These are phyloP conservation scores for Amiota minor DNA, from an alignment of 2,888 invertebrate species.

Conservation along the genomic window DNA sequence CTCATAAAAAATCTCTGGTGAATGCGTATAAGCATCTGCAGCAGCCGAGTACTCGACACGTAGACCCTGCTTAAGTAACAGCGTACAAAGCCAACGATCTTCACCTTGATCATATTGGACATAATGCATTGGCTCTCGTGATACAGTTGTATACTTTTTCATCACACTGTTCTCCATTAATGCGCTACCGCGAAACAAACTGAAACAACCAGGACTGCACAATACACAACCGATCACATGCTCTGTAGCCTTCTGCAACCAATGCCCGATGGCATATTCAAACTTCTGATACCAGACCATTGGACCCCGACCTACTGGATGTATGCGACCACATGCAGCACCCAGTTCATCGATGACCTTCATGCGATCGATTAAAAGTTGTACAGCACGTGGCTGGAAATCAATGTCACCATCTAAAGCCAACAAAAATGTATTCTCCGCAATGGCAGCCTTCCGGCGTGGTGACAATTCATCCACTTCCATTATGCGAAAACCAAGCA, in stretches of 20 bases:
- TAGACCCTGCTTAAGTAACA: constrained; percentile 92
- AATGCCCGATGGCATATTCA: constrained; percentile 93
- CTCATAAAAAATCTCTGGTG: constrained; percentile 92
- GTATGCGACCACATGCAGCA: constrained; percentile 91
- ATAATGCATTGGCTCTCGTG: constrained; percentile 86
- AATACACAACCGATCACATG: constrained; percentile 92
- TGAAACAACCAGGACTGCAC: constrained; percentile 94
- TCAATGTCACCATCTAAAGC: constrained; percentile 93
- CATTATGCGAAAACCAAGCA: constrained; percentile 87
- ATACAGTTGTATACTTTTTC: constrained; percentile 87
- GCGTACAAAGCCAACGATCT: constrained; percentile 95
- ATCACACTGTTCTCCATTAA: constrained; percentile 93
- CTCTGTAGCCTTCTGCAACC: constrained; percentile 94
- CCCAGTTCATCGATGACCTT: constrained; percentile 86
- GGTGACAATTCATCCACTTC: constrained; percentile 75
- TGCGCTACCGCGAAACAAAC: constrained; percentile 89
- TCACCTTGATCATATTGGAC: constrained; percentile 98
- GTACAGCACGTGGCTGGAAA: constrained; percentile 86
- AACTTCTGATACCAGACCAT: constrained; percentile 92
- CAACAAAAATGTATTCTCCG: constrained; percentile 87
- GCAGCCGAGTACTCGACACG: constrained; percentile 96
- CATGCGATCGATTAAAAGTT: constrained; percentile 87
- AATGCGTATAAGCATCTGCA: constrained; percentile 94
- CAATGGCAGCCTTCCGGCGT: constrained; percentile 78
- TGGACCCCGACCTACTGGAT: constrained; percentile 87